Evolutionary conservation across 2,113 vertebrate genomes (phyloP).

Genomic region (Motacilla tschutschensis): DNA sequence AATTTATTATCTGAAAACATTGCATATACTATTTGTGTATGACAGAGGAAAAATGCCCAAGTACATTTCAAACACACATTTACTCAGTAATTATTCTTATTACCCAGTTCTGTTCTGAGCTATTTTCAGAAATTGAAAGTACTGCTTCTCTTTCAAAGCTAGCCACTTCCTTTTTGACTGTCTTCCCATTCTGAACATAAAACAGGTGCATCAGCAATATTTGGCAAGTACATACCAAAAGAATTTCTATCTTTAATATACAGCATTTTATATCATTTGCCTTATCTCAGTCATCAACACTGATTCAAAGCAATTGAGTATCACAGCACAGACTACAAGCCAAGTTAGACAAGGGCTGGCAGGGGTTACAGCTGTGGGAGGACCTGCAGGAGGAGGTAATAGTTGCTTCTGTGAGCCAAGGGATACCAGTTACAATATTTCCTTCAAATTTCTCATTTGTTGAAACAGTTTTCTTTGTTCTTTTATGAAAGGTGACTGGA

Average conservation of each 20-base stretch:
- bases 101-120: slow-evolving; percentile 62
- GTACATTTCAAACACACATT: slow-evolving; percentile 8
- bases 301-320: slow-evolving; percentile 65
- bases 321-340: slow-evolving; percentile 49
- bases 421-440: slow-evolving; percentile 58
- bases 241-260: slow-evolving; percentile 49
- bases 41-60: not conserved
- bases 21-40: not conserved
- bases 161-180: slow-evolving; percentile 68
- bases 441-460: slow-evolving; percentile 64
- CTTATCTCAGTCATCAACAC: slow-evolving; percentile 65
- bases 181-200: slow-evolving; percentile 68
- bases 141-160: slow-evolving; percentile 66
- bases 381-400: slow-evolving; percentile 62
- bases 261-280: slow-evolving; percentile 50
- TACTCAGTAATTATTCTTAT: slow-evolving; percentile 57
- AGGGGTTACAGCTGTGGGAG: slow-evolving; percentile 63
- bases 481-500: slow-evolving; percentile 60
- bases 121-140: slow-evolving; percentile 72
- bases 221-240: slow-evolving; percentile 37
- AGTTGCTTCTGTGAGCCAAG: slow-evolving; percentile 56
- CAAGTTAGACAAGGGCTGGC: slow-evolving; percentile 49
- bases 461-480: slow-evolving; percentile 66
- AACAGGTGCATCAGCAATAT: slow-evolving; percentile 72
- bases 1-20: not conserved